Percentiles rank a stretch among this genome's conserved stretches.
phyloP scores from a whole-genome alignment of 1,140 invertebrate species.

The Aphis gossypii region DNA sequence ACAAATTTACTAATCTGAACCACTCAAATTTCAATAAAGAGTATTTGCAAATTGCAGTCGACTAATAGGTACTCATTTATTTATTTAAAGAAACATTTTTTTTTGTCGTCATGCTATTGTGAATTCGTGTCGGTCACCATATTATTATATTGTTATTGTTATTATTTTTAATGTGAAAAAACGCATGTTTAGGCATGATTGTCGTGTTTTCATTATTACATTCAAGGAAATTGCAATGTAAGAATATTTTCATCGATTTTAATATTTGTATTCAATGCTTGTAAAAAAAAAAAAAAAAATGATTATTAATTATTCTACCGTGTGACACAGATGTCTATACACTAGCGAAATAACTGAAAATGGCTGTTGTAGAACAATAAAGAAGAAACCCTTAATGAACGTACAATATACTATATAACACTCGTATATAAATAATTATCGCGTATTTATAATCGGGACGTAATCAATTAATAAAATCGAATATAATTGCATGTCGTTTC shows the following conservation, averaged over 20 bases:
- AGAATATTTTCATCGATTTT: background rate
- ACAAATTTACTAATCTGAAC: background rate
- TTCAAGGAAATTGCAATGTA: background rate
- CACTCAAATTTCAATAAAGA: background rate
- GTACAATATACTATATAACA: background rate
- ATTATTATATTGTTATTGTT: background rate
- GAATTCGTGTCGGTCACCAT: background rate
- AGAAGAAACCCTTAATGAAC: background rate
- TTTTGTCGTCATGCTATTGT: background rate
- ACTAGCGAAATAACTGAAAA: background rate
- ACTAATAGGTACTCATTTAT: background rate
- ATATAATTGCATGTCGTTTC: slow-evolving; percentile 5
- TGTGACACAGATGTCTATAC: background rate
- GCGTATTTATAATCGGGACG: background rate
- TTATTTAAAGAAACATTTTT: background rate
- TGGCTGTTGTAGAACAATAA: background rate
- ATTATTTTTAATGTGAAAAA: background rate
- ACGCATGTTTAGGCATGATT: background rate
- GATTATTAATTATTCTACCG: background rate
- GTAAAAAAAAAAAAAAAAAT: background rate
- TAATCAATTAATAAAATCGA: background rate
- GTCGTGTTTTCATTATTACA: background rate
- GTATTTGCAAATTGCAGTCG: no score
- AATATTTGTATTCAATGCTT: background rate
- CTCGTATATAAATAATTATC: background rate